Evolutionary conservation across 2,797 vertebrate genomes (phyloP).

Genomic region (Calcarius lapponicus): DNA sequence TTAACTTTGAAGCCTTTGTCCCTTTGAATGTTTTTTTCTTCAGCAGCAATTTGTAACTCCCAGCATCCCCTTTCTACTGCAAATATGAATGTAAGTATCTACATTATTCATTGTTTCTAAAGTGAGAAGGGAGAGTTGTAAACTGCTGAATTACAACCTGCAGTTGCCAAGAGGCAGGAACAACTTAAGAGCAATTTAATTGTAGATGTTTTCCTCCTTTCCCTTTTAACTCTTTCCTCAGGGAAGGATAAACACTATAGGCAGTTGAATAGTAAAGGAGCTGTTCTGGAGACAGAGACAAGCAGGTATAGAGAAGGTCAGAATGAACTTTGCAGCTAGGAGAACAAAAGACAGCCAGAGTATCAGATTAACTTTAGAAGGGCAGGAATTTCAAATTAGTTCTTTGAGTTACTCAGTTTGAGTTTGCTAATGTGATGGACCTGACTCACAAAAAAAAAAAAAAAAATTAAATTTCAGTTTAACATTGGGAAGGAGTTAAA

Average conservation of each 20-base stretch:
- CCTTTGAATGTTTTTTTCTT: background rate
- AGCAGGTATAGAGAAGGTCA: background rate
- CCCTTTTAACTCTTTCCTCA: constrained; percentile 33
- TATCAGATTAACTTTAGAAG: background rate
- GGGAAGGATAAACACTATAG: constrained; percentile 26
- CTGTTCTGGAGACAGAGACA: background rate
- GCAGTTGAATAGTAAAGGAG: background rate
- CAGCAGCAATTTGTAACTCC: background rate
- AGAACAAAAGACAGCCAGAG: background rate
- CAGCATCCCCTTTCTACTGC: background rate
- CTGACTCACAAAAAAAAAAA: background rate
- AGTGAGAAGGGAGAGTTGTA: constrained; percentile 10
- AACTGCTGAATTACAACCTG: constrained; percentile 32
- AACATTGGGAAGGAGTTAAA: background rate
- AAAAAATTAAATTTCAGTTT: background rate
- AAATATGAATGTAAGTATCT: constrained; percentile 10
- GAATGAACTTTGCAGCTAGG: background rate
- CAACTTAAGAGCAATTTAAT: constrained; percentile 43
- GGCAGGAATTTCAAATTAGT: background rate
- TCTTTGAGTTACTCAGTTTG: background rate
- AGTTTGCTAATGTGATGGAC: background rate
- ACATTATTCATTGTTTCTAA: constrained; percentile 44
- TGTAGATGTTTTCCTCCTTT: constrained; percentile 22
- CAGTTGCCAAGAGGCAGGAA: constrained; percentile 22
- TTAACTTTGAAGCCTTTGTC: background rate